Percentiles rank a stretch among this genome's conserved stretches.
These are phyloP conservation scores for Pachyramphus minor DNA, from an alignment of 2,113 vertebrate species.

Conservation along the genomic window DNA sequence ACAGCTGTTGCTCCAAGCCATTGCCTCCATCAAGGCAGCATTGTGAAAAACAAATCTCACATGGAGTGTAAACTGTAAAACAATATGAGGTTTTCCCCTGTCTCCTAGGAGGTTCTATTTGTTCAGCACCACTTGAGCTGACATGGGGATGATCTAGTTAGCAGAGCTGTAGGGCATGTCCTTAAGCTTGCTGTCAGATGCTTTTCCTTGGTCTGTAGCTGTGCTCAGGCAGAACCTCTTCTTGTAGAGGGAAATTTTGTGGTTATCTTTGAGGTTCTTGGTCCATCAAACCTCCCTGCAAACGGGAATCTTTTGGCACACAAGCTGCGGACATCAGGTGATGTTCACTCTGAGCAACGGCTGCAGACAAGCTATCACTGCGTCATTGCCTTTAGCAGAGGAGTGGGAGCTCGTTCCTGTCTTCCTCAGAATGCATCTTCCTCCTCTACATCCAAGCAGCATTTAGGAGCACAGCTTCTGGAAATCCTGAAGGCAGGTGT, in stretches of 20 bases:
- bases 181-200: not conserved
- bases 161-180: not conserved
- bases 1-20: conserved; percentile 36
- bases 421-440: not conserved
- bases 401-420: not conserved
- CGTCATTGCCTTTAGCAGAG: not conserved
- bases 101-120: not conserved
- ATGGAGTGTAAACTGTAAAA: not conserved
- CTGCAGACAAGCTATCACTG: not conserved
- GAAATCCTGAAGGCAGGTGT: not conserved
- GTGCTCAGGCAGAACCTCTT: not conserved
- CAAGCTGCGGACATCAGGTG: not conserved
- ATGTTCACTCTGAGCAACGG: not conserved
- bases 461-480: not conserved
- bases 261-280: not conserved
- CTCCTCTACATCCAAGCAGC: not conserved
- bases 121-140: not conserved
- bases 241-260: not conserved
- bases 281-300: not conserved
- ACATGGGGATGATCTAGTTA: not conserved
- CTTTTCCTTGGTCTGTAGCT: not conserved
- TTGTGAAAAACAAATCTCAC: conserved; percentile 9
- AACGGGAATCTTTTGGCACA: not conserved
- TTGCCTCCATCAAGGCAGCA: not conserved
- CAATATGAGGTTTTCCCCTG: not conserved